Evolutionary conservation across 2,888 invertebrate species (phyloP), one percentile per base, ranked within the genome.

Genomic region (Trissoscelio sp.): DNA sequence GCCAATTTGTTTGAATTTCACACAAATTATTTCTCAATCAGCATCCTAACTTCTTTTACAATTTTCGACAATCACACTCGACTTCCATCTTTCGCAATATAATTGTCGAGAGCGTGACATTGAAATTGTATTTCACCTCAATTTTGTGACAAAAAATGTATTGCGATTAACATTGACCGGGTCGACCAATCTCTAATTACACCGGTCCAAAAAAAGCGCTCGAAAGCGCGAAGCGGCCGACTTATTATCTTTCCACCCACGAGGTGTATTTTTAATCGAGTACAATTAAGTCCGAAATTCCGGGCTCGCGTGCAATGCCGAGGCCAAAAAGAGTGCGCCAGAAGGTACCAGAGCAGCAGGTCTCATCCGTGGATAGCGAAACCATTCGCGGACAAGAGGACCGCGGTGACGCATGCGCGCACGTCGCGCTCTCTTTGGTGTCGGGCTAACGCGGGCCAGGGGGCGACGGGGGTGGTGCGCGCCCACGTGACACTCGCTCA

Each of bases 401-500:
- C 31, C 28, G 14, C 46, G 22, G 22, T 46, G 57, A 70, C 57
- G 72, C 60, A 51, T 46, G 72, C 70, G 70, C 11, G 51, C 0
- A 7, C 72, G 24, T 42, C 55, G 53, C 64, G 55, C 64, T 64
- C 46, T 22, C 57, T 64, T 48, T 48, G 37, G 46, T 28, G 37
- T 5, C 14, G 24, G 48, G 48, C 12, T 48, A 12, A 28, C 39
- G 28, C 5, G 28, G 1, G 53, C 20, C 20, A 20, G n/a, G 28
- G 34, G 48, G 20, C n/a, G 34, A 37, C n/a, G 28, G 55, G 24
- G 46, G 74, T 34, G 74, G 74, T 44, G 39, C 20, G 2, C 44
- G 64, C 44, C 83, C 87, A 88, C 87, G 88, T 88, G 87, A 86
- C 81, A 1, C 20, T 83, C 39, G 66, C 44, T 81, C 82, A 75